A percentile compares a stretch with the other conserved stretches of the same genome.
These are phyloP conservation scores for Ciconia stormi DNA, from an alignment of 2,113 vertebrate genomes.

Conservation along the genomic window DNA sequence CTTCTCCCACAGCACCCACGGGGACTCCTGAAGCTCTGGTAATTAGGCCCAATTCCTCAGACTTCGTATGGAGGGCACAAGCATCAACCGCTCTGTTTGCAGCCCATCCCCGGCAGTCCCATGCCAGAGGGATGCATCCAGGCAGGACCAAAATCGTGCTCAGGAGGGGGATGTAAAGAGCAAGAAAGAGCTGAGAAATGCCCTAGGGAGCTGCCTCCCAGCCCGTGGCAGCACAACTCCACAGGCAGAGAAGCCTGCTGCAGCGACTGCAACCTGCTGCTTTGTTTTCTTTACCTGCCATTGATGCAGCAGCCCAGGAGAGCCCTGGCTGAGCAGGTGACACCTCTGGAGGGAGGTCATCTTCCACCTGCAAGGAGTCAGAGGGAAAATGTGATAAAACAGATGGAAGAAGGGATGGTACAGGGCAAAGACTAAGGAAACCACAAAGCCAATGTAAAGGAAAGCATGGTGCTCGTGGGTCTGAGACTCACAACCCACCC, in stretches of 20 bases:
- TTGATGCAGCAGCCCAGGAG: not conserved
- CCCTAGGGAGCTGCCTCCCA: not conserved
- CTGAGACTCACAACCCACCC: not conserved
- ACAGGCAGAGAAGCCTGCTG: accelerated
- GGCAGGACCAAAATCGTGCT: not conserved
- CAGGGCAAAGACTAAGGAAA: not conserved
- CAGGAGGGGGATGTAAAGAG: not conserved
- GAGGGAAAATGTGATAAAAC: not conserved
- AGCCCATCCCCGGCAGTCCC: not conserved
- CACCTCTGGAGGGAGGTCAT: not conserved
- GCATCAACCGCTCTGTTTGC: not conserved
- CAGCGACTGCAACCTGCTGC: not conserved
- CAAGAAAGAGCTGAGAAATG: not conserved
- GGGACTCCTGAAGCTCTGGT: not conserved
- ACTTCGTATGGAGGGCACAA: accelerated
- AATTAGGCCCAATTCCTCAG: not conserved
- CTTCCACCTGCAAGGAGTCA: slow-evolving; percentile 17
- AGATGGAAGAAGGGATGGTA: not conserved
- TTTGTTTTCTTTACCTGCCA: slow-evolving; percentile 42
- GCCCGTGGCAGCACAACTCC: not conserved
- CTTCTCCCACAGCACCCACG: not conserved
- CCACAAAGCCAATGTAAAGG: accelerated
- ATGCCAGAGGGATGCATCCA: not conserved
- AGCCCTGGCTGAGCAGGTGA: not conserved
- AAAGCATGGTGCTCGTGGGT: accelerated